phyloP scores from a whole-genome alignment of 2,888 invertebrate species.

The Plagodis dolabraria region DNA sequence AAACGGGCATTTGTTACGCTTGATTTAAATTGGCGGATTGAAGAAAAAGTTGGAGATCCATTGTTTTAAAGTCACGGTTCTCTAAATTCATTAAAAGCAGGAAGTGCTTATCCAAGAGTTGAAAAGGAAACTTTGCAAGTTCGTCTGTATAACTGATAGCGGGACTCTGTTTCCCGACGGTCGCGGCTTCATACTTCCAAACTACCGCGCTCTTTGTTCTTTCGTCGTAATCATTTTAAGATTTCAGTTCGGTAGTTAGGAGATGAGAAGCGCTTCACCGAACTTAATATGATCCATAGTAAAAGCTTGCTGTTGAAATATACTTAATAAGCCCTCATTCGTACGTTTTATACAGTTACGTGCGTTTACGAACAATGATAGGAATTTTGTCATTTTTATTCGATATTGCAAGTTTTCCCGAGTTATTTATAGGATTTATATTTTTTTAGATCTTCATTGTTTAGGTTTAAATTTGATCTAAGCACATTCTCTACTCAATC shows the following conservation, averaged over 20 bases:
- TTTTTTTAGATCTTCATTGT: too few species aligned
- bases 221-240: slow-evolving; percentile 15
- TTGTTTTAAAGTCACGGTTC: slow-evolving; percentile 41
- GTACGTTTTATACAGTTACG: too few species aligned
- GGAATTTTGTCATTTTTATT: too few species aligned
- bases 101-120: slow-evolving; percentile 49
- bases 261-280: too few species aligned
- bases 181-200: slow-evolving; percentile 34
- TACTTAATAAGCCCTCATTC: too few species aligned
- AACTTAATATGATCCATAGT: too few species aligned
- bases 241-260: slow-evolving; percentile 10
- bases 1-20: slow-evolving; percentile 18
- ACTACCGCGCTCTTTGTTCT: slow-evolving; percentile 26
- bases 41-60: slow-evolving; percentile 16
- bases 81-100: slow-evolving; percentile 57
- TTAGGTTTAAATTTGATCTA: too few species aligned
- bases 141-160: slow-evolving; percentile 52
- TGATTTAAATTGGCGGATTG: slow-evolving; percentile 13
- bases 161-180: slow-evolving; percentile 41
- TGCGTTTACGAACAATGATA: too few species aligned
- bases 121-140: slow-evolving; percentile 51
- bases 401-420: too few species aligned
- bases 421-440: too few species aligned
- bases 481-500: too few species aligned
- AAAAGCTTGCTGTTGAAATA: too few species aligned